phyloP scores from a whole-genome alignment of 1,140 invertebrate genomes.

The Drosophila miranda region DNA sequence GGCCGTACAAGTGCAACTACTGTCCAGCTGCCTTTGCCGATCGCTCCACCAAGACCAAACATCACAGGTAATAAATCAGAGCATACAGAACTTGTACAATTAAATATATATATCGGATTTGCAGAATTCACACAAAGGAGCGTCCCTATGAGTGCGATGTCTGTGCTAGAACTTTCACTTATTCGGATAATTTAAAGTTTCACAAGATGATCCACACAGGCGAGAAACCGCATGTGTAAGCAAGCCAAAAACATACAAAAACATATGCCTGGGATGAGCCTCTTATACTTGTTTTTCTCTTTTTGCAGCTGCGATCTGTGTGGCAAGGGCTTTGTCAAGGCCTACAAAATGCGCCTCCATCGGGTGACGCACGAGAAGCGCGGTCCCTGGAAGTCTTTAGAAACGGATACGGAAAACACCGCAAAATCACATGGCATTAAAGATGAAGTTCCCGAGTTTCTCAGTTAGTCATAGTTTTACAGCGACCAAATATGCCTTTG shows the following conservation, averaged over 20 bases:
- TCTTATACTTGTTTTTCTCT: too few species aligned
- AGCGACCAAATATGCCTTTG: not conserved
- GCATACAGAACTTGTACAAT: not conserved
- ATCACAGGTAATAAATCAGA: slow-evolving; percentile 82
- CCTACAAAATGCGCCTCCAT: slow-evolving; percentile 70
- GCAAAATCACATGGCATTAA: slow-evolving; percentile 34
- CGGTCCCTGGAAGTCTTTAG: slow-evolving; percentile 39
- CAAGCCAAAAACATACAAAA: not conserved
- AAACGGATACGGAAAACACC: slow-evolving; percentile 8
- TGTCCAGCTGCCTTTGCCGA: slow-evolving; percentile 88
- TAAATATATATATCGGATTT: not conserved
- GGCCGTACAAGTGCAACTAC: slow-evolving; percentile 88
- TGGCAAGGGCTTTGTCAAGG: slow-evolving; percentile 70
- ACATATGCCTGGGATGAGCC: too few species aligned
- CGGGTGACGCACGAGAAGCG: slow-evolving; percentile 66
- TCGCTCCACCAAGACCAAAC: slow-evolving; percentile 85
- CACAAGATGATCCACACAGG: slow-evolving; percentile 83
- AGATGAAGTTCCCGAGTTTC: slow-evolving; percentile 45
- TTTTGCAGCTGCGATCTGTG: slow-evolving; percentile 60
- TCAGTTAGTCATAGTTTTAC: slow-evolving; percentile 6
- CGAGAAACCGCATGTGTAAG: slow-evolving; percentile 71
- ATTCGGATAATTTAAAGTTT: slow-evolving; percentile 85
- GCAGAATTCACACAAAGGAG: slow-evolving; percentile 87
- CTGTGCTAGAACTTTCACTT: slow-evolving; percentile 88
- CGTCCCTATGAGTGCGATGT: slow-evolving; percentile 87